Evolutionary conservation across 2,113 vertebrate genomes (phyloP).

Genomic region (Todiramphus chloris): DNA sequence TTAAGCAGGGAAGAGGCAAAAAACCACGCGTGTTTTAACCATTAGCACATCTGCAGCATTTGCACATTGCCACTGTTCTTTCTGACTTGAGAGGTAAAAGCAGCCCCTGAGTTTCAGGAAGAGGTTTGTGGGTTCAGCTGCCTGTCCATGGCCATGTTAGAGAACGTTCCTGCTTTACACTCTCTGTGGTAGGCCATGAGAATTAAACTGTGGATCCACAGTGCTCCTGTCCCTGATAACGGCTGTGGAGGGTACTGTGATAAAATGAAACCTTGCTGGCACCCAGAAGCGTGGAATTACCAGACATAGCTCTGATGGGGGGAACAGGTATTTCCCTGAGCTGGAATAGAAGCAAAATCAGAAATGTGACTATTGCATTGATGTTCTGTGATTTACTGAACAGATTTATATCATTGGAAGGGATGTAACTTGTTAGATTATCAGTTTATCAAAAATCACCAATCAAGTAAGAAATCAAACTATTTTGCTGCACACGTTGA

Average conservation of each 20-base stretch:
- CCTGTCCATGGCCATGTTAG: accelerated
- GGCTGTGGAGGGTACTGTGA: not conserved
- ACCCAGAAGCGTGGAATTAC: not conserved
- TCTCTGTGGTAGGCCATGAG: not conserved
- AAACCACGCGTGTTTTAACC: not conserved
- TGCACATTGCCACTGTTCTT: not conserved
- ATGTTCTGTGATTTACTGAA: not conserved
- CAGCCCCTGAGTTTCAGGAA: not conserved
- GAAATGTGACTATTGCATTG: not conserved
- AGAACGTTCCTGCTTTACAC: not conserved
- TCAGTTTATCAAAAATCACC: not conserved
- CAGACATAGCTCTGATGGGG: not conserved
- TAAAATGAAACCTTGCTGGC: not conserved
- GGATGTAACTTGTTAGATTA: not conserved
- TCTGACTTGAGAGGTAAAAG: not conserved
- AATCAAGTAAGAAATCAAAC: not conserved
- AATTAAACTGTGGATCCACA: not conserved
- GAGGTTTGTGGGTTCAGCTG: not conserved
- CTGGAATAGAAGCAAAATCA: not conserved
- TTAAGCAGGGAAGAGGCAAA: not conserved
- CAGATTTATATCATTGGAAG: not conserved
- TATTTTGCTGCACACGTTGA: not conserved
- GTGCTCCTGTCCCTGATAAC: not conserved
- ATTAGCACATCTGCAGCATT: not conserved
- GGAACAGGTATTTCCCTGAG: not conserved